Conservation (phyloP, 2,113 vertebrate genomes). For the Hydrolagus affinis region DNA sequence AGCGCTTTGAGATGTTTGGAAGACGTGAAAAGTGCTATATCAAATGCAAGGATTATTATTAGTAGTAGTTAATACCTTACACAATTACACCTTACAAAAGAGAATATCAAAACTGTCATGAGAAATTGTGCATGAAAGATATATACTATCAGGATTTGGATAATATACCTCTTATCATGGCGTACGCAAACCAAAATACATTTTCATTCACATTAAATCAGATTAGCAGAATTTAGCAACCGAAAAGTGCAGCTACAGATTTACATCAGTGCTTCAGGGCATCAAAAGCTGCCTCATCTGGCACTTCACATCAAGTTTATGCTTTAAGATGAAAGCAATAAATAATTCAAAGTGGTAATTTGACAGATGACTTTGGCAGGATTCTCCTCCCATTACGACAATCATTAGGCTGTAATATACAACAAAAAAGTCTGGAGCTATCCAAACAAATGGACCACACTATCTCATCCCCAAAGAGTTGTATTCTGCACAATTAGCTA, state of each 20-base stretch:
- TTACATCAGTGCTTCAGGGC: constrained; percentile 44
- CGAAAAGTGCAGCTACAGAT: not conserved
- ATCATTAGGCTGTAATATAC: constrained; percentile 69
- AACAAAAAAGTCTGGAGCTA: constrained; percentile 56
- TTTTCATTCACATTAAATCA: not conserved
- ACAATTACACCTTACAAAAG: no score
- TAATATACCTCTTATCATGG: not conserved
- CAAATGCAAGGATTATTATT: no score
- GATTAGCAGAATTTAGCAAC: not conserved
- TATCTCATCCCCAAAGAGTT: constrained; percentile 71
- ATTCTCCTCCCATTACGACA: constrained; percentile 65
- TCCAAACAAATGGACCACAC: constrained; percentile 71
- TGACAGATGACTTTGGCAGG: constrained; percentile 72
- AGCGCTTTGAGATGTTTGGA: no score
- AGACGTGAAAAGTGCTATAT: no score
- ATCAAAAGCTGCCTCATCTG: constrained; percentile 62
- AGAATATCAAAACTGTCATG: not conserved
- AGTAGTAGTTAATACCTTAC: not conserved
- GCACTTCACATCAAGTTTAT: constrained; percentile 61
- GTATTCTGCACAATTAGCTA: constrained; percentile 68
- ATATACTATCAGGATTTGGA: not conserved
- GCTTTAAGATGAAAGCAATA: constrained; percentile 53
- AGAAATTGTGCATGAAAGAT: not conserved
- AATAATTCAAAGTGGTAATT: constrained; percentile 79
- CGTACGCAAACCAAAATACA: not conserved